Conservation (phyloP, 2,113 vertebrate species). For the Equus przewalskii region DNA sequence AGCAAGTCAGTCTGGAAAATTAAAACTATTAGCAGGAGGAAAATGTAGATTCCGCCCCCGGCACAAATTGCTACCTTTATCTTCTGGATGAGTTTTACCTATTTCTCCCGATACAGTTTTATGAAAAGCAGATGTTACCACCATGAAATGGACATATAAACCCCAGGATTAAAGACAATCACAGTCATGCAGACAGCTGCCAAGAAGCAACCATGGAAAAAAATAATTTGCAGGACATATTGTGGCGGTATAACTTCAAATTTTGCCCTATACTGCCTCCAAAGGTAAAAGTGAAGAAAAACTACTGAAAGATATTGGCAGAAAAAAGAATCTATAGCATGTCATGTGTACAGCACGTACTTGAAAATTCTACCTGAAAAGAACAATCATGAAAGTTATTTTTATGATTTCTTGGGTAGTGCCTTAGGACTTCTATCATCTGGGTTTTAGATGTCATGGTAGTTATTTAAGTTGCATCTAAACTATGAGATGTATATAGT, state of each 20-base stretch:
- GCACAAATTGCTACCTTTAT: neutral
- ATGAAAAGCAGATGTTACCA: neutral
- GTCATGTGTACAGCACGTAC: neutral
- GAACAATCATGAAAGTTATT: neutral
- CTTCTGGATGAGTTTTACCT: neutral
- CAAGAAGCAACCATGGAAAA: neutral
- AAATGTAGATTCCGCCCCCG: neutral
- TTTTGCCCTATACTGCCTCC: neutral
- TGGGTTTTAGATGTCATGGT: neutral
- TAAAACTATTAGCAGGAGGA: conserved; percentile 7
- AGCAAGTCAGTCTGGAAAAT: conserved; percentile 1
- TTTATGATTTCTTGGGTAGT: neutral
- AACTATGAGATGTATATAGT: neutral
- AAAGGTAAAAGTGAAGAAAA: conserved; percentile 40
- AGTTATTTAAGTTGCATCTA: neutral
- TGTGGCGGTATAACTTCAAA: neutral
- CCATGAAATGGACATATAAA: conserved; percentile 47
- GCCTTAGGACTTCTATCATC: neutral
- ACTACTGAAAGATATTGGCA: neutral
- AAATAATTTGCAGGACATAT: neutral
- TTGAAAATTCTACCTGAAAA: neutral
- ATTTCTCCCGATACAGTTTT: neutral
- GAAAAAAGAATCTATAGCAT: neutral
- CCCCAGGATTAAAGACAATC: neutral
- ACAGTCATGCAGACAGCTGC: neutral